Conservation (phyloP, 92 coral and sea anemone species). For the Paragorgia papillata region DNA sequence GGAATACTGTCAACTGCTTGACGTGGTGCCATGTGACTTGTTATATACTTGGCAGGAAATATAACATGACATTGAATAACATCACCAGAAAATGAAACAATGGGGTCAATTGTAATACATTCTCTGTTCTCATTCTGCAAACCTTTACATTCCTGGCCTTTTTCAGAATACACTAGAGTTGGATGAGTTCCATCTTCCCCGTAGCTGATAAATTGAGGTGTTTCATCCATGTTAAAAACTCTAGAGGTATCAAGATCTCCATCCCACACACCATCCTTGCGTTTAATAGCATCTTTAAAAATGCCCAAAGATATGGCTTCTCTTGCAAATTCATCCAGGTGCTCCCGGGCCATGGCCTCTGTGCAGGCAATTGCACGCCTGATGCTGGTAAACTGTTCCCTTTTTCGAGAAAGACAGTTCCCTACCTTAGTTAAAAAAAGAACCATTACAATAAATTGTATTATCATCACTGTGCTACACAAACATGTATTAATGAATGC, state of each 20-base stretch:
- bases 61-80: constrained; percentile 27
- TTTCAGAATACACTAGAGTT: no score
- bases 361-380: constrained; percentile 18
- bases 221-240: no score
- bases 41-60: constrained; percentile 34
- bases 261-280: constrained; percentile 27
- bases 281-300: constrained; percentile 9
- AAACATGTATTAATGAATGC: no score
- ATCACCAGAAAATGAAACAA: constrained; percentile 30
- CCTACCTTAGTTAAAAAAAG: neutral
- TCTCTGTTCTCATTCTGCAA: constrained; percentile 23
- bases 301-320: constrained; percentile 23
- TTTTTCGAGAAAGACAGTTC: constrained; percentile 17
- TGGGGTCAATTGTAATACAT: constrained; percentile 26
- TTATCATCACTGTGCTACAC: no score
- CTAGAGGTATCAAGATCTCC: constrained; percentile 19
- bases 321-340: constrained; percentile 32
- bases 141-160: constrained; percentile 25
- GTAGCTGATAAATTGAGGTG: no score
- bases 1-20: constrained; percentile 24
- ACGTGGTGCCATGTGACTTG: constrained; percentile 16
- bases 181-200: no score
- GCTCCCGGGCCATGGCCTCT: constrained; percentile 24
- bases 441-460: neutral
- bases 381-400: constrained; percentile 30